Base-by-base conservation (phyloP, 2,113 vertebrate genomes). In the Actinemys pallida region DNA sequence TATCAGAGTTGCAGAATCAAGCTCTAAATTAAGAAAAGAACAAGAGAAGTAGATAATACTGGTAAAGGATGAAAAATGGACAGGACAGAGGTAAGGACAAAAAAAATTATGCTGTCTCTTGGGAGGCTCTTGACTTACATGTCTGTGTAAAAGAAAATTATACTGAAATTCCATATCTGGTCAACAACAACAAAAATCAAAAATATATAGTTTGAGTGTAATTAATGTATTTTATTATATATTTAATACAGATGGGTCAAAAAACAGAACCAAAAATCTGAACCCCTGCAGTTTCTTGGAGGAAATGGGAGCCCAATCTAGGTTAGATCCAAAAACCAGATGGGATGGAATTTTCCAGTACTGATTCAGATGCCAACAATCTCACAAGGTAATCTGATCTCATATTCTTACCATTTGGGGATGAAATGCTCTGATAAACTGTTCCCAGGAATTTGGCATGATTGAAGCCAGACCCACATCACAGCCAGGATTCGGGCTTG, bases 191-290 rank as follows among this genome's bases (percentile, higher is more conserved):
- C 14, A 50, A 50, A 86, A 90, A 84, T 56, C 50, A 59, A 59
- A 59, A 29, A 59, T 13, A 59, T 57, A 57, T 27, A 27, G 10
- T 57, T 57, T 57, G 10, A 27, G 2, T 27, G 25, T 10, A 57
- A 57, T 57, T 57, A 57, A 57, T 27, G 25, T 57, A 57, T 93
- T 62, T 81, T 84, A 88, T 91, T 62, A 62, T 35, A 76, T 95
- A 96, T 97, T 93, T 94, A 94, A 95, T 47, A 86, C 86, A 94
- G 81, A 93, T 62, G 81, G 56, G 25, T 84, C 89, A 93, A 92
- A 92, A 95, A 88, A 17, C 20, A 94, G 24, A 94, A 57, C 39
- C 52, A 84, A 91, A 86, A 53, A 91, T 78, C 56, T 82, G 86
- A 45, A 52, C 39, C 5, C 86, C 35, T 86, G 84, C 54, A 72